These are phyloP conservation scores for Nothoprocta pentlandii DNA, from an alignment of 2,113 vertebrate species.

Conservation along the genomic window DNA sequence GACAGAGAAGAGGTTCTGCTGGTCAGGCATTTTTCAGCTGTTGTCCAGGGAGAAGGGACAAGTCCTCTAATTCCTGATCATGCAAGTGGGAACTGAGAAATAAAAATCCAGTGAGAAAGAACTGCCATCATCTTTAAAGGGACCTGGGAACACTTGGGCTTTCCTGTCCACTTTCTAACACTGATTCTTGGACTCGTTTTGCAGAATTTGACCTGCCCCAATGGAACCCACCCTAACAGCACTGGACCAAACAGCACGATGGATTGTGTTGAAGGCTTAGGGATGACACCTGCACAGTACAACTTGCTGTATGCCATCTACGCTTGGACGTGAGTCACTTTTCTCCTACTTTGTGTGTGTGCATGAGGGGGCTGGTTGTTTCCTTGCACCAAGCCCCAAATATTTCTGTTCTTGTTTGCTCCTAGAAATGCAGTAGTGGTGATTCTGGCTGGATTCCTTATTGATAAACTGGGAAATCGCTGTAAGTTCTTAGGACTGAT, in stretches of 20 bases:
- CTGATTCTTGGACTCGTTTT: neutral
- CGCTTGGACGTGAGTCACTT: conserved; percentile 80
- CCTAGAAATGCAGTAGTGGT: conserved; percentile 83
- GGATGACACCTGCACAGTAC: conserved; percentile 86
- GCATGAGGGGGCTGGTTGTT: neutral
- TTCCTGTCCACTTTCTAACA: neutral
- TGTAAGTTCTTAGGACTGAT: conserved; percentile 71
- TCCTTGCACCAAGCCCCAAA: neutral
- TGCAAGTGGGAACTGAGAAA: neutral
- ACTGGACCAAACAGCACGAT: conserved; percentile 58
- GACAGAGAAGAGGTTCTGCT: neutral
- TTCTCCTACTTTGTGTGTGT: neutral
- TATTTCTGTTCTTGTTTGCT: neutral
- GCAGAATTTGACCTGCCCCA: conserved; percentile 84
- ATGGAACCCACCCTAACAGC: conserved; percentile 60
- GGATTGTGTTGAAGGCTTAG: conserved; percentile 81
- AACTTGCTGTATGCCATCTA: conserved; percentile 84
- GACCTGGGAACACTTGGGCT: neutral
- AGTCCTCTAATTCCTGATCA: neutral
- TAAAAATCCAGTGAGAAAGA: neutral
- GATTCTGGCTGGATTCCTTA: conserved; percentile 84
- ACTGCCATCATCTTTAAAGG: neutral
- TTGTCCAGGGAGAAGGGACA: neutral
- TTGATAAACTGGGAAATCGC: conserved; percentile 85
- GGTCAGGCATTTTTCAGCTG: neutral